Percentiles rank a stretch among this genome's conserved stretches.
Conservation (phyloP, 2,797 vertebrate species). For the Melanotaenia trifasciata region DNA sequence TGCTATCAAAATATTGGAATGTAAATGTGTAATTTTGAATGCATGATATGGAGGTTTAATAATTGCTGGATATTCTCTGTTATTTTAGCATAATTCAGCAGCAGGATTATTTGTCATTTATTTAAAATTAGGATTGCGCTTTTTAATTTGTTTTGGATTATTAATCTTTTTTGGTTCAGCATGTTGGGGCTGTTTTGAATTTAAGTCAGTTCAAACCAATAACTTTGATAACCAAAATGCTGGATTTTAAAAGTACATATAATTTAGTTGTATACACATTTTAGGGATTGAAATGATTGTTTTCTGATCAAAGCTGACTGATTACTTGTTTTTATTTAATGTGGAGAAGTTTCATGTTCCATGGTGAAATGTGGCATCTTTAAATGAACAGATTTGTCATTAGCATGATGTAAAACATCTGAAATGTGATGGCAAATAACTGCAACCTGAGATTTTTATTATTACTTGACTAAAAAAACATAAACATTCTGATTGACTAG, state of each 20-base stretch:
- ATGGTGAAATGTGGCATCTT: background rate
- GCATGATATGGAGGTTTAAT: conserved; percentile 71
- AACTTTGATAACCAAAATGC: background rate
- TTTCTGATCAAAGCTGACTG: background rate
- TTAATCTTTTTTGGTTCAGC: conserved; percentile 34
- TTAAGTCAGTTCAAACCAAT: conserved; percentile 25
- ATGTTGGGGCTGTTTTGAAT: conserved; percentile 16
- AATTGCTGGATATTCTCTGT: conserved; percentile 64
- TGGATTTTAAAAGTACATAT: background rate
- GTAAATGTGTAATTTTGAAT: conserved; percentile 75
- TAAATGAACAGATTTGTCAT: background rate
- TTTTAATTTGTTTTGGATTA: conserved; percentile 64
- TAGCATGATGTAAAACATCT: background rate
- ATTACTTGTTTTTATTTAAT: conserved; percentile 1
- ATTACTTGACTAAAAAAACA: background rate
- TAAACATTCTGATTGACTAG: background rate
- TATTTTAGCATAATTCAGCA: conserved; percentile 65
- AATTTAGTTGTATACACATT: background rate
- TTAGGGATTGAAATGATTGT: background rate
- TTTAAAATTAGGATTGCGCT: conserved; percentile 54
- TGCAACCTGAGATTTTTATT: background rate
- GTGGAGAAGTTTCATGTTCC: background rate
- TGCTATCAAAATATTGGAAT: conserved; percentile 82
- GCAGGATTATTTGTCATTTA: conserved; percentile 64
- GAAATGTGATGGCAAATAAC: background rate